Evolutionary conservation across 2,113 vertebrate species (phyloP).

Genomic region (Serilophus lunatus): DNA sequence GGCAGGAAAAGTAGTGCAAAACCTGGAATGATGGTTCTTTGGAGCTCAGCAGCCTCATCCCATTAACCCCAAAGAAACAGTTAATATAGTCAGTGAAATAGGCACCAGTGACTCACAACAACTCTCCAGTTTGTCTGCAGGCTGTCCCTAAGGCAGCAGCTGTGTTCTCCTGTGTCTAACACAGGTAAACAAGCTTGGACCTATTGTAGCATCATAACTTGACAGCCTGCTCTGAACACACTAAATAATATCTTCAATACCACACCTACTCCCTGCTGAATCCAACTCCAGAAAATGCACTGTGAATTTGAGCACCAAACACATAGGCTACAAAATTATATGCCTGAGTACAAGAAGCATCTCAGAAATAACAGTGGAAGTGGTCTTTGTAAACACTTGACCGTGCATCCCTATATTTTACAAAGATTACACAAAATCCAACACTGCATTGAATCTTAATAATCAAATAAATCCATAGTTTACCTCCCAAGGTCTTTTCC

Average conservation of each 20-base stretch:
- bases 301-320: background rate
- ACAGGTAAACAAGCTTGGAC: background rate
- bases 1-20: background rate
- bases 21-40: background rate
- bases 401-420: constrained; percentile 23
- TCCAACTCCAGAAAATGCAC: background rate
- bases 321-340: background rate
- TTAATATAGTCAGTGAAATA: constrained; percentile 29
- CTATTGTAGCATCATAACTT: background rate
- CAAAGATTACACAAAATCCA: constrained; percentile 35
- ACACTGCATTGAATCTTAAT: constrained; percentile 35
- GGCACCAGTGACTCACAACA: background rate
- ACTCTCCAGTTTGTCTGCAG: background rate
- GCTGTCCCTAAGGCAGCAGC: background rate
- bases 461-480: constrained; percentile 32
- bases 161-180: background rate
- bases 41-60: background rate
- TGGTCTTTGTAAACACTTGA: constrained; percentile 10
- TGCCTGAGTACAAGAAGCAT: background rate
- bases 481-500: constrained; percentile 20
- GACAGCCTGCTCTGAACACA: background rate
- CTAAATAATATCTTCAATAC: background rate
- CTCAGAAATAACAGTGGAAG: background rate
- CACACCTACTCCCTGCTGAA: background rate
- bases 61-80: background rate